Evolutionary conservation across 2,797 vertebrate species (phyloP), one percentile per base, ranked within the genome.

Genomic region (Lutjanus argentimaculatus): DNA sequence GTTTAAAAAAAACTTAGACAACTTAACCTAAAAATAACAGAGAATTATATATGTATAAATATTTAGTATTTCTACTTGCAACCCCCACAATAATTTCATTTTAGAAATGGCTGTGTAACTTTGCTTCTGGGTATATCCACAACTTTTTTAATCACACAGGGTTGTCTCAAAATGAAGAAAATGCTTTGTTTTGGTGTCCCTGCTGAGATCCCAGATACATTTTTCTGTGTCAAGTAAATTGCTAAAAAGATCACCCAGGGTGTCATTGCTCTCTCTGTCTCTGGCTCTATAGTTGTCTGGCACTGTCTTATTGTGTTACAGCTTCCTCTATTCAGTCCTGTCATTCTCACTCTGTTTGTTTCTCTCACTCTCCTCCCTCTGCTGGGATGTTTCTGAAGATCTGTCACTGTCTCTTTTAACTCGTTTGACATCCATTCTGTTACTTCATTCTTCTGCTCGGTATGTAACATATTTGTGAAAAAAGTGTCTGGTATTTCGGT

Each of bases 281-380:
- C 57, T n/a, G 70, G 25, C 59, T 70, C 67, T 69, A 40, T 61
- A 55, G 57, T 51, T 64, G 51, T 62, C 52, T 75, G 72, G 66
- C 55, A 57, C 61, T 59, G 74, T 75, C 68, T 76, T 51, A 57
- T 65, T 82, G 72, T 67, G 15, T 67, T 58, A 13, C 77, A 72
- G 46, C 48, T 67, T 85, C 25, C 48, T 81, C 30, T 64, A 7
- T 83, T 79, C 77, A 70, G 48, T 67, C 67, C n/a, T 87, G 80
- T 87, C 86, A 79, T 82, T 61, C 82, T 79, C 30, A 75, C 66
- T 86, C 40, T 16, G 25, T 67, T 76, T 66, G 36, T 82, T 83
- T 79, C 49, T 71, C 72, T 74, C 72, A 57, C 64, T 79, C 66
- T 46, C 48, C 43, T 65, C 53, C 3, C 40, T 79, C 55, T 45